Evolutionary conservation across 1,140 invertebrate genomes (phyloP).

Genomic region (Melanaphis sacchari): DNA sequence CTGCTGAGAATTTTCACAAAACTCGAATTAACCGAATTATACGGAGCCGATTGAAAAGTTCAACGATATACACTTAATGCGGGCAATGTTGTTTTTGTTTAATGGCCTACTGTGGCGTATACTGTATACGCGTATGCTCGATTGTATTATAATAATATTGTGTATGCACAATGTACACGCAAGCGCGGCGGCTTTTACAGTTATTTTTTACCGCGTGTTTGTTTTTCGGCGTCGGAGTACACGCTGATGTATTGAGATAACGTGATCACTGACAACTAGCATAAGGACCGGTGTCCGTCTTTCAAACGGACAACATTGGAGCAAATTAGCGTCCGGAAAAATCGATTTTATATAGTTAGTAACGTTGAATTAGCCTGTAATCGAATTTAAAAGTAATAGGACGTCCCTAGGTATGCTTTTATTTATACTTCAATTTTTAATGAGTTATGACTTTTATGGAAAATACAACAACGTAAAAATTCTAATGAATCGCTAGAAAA

Average conservation of each 20-base stretch:
- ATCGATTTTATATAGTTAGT: too few relatives aligned
- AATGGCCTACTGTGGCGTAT: conserved; percentile 11
- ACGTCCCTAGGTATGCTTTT: accelerated
- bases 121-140: neutral
- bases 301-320: neutral
- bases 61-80: conserved; percentile 43
- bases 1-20: conserved; percentile 36
- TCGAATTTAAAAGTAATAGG: neutral
- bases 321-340: neutral
- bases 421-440: neutral
- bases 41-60: conserved; percentile 53
- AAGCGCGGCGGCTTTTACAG: neutral
- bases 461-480: too few relatives aligned
- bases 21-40: conserved; percentile 53
- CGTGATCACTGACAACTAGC: too few relatives aligned
- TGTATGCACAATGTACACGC: neutral
- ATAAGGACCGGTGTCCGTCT: too few relatives aligned
- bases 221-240: neutral
- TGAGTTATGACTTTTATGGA: neutral
- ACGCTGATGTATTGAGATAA: too few relatives aligned
- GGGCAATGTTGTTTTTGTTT: conserved; percentile 37
- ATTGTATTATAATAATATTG: neutral
- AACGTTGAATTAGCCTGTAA: neutral
- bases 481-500: neutral
- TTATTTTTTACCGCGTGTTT: neutral